phyloP scores from a whole-genome alignment of 1,140 invertebrate species.

The Hycleus cichorii region DNA sequence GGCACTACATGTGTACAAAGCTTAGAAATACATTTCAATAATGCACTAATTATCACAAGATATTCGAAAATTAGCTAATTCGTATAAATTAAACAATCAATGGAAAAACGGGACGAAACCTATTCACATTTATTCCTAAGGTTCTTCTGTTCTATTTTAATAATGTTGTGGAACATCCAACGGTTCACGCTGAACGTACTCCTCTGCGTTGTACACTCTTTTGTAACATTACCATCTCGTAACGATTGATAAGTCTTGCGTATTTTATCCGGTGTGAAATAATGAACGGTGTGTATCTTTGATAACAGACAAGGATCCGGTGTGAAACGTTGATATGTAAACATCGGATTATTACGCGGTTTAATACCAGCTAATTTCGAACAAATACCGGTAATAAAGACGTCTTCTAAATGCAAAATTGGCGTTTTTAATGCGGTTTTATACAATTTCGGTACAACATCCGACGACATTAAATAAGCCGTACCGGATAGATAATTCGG shows the following conservation, averaged over 20 bases:
- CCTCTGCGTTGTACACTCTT: conserved; percentile 12
- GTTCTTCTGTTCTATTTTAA: conserved; percentile 15
- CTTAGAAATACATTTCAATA: conserved; percentile 7
- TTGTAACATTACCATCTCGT: conserved; percentile 11
- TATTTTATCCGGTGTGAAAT: conserved; percentile 15
- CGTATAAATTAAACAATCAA: no score
- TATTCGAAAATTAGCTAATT: not conserved
- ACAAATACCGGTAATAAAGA: conserved; percentile 70
- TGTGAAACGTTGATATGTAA: conserved; percentile 16
- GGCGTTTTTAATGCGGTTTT: conserved; percentile 58
- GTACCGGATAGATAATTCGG: conserved; percentile 80
- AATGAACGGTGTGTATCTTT: conserved; percentile 18
- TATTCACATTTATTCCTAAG: conserved; percentile 16
- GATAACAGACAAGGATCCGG: conserved; percentile 19
- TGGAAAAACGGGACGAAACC: not conserved
- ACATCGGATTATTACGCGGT: conserved; percentile 16
- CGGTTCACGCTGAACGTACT: conserved; percentile 16
- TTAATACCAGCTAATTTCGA: conserved; percentile 16
- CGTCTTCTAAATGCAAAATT: conserved; percentile 75
- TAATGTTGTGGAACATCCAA: conserved; percentile 19
- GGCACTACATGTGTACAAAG: conserved; percentile 13
- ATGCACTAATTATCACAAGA: conserved; percentile 15
- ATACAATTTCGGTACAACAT: conserved; percentile 60
- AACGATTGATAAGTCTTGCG: conserved; percentile 9
- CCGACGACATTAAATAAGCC: conserved; percentile 71